Percentiles rank a stretch among this genome's conserved stretches.
Conservation (phyloP, 2,888 invertebrate species). For the Morpho helenor region DNA sequence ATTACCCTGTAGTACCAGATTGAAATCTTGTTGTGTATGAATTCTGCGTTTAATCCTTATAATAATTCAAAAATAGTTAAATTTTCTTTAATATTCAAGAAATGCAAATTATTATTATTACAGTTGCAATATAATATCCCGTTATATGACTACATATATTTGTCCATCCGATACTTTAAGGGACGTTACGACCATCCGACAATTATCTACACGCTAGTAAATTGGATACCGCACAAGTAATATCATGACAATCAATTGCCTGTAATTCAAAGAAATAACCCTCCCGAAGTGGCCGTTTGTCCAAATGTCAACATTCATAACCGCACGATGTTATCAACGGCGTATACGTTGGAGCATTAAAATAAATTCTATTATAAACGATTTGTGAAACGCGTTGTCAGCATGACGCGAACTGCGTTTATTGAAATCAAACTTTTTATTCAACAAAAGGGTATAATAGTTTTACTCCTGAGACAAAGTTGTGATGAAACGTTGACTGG, state of each 20-base stretch:
- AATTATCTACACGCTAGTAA: constrained; percentile 22
- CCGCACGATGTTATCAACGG: constrained; percentile 60
- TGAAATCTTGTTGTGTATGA: too few species aligned
- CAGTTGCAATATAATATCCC: not conserved
- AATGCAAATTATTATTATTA: not conserved
- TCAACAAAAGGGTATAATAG: constrained; percentile 53
- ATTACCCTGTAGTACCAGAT: too few species aligned
- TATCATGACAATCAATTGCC: constrained; percentile 60
- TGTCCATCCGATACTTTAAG: constrained; percentile 1
- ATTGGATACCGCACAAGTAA: constrained; percentile 27
- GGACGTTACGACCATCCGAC: constrained; percentile 3
- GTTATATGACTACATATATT: constrained; percentile 3
- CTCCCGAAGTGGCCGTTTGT: constrained; percentile 46
- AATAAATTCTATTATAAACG: constrained; percentile 69
- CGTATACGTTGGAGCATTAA: constrained; percentile 44
- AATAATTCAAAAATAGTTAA: not conserved
- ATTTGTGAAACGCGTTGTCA: constrained; percentile 72
- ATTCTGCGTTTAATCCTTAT: too few species aligned
- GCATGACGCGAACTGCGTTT: constrained; percentile 62
- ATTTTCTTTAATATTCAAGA: too few species aligned
- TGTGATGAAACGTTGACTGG: constrained; percentile 57
- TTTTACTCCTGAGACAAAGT: constrained; percentile 57
- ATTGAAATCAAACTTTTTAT: constrained; percentile 52
- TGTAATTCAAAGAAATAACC: constrained; percentile 53
- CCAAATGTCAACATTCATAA: constrained; percentile 62